Conservation (phyloP, 2,888 invertebrate genomes). For the Lutraria lutraria region DNA sequence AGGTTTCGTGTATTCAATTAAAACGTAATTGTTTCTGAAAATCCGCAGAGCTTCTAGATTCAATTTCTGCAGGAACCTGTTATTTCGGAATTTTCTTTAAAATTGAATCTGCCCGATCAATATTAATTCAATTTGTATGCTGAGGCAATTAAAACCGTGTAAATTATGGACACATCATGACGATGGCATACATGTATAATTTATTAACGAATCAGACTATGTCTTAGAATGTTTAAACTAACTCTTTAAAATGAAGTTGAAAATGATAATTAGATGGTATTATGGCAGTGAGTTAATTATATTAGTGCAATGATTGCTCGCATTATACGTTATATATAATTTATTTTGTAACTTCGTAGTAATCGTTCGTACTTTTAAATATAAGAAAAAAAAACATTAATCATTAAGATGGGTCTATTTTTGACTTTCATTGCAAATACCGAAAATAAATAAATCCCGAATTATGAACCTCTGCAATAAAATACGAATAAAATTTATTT, state of each 20-base stretch:
- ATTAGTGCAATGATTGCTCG: not conserved
- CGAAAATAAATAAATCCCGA: no score
- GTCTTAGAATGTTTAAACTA: not conserved
- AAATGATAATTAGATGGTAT: no score
- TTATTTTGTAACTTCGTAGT: not conserved
- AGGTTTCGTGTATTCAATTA: not conserved
- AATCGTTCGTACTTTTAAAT: not conserved
- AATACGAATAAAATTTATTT: no score
- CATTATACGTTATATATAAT: not conserved
- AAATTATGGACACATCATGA: not conserved
- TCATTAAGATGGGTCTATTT: not conserved
- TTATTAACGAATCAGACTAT: not conserved
- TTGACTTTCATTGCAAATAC: not conserved
- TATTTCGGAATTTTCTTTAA: not conserved
- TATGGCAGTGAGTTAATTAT: no score
- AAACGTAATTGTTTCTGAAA: constrained; percentile 1
- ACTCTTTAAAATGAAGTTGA: not conserved
- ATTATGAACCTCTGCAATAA: no score
- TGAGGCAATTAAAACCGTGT: not conserved
- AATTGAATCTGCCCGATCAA: not conserved
- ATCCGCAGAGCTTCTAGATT: not conserved
- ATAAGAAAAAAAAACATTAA: not conserved
- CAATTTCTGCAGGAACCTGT: not conserved
- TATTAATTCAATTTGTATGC: not conserved
- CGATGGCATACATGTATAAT: not conserved